A percentile compares a stretch with the other conserved stretches of the same genome.
These are phyloP conservation scores for Nyctibius grandis DNA, from an alignment of 2,797 vertebrate species.

Conservation along the genomic window DNA sequence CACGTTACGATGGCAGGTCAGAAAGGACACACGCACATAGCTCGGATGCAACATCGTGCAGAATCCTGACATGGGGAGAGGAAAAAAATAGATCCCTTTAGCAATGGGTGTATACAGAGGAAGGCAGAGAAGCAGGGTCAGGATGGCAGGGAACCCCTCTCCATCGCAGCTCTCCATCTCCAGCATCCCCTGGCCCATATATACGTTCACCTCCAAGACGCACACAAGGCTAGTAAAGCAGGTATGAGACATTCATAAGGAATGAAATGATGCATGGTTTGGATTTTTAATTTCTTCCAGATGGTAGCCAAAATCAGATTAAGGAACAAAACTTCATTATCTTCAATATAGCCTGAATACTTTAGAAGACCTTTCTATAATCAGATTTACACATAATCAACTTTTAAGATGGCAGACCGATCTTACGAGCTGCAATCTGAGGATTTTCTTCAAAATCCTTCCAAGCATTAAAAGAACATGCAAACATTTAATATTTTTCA, in stretches of 20 bases:
- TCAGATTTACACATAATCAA: neutral
- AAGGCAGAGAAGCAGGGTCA: neutral
- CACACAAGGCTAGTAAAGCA: neutral
- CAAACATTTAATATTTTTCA: neutral
- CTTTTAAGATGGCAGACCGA: neutral
- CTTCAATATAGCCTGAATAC: neutral
- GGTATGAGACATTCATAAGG: neutral
- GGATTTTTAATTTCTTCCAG: slow-evolving; percentile 38
- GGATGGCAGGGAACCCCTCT: neutral
- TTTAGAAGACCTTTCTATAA: neutral
- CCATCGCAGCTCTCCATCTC: neutral
- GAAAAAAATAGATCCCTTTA: neutral
- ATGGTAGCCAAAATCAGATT: neutral
- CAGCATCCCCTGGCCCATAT: neutral
- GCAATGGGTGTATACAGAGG: neutral
- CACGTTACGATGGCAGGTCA: neutral
- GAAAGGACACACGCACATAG: neutral
- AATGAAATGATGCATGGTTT: neutral
- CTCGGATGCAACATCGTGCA: accelerated
- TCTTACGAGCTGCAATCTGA: neutral
- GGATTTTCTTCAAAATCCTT: neutral
- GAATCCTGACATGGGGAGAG: neutral
- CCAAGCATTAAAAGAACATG: neutral
- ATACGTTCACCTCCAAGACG: accelerated
- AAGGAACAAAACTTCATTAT: slow-evolving; percentile 6